phyloP scores from a whole-genome alignment of 1,140 invertebrate species.

The Schlechtendalia chinensis region DNA sequence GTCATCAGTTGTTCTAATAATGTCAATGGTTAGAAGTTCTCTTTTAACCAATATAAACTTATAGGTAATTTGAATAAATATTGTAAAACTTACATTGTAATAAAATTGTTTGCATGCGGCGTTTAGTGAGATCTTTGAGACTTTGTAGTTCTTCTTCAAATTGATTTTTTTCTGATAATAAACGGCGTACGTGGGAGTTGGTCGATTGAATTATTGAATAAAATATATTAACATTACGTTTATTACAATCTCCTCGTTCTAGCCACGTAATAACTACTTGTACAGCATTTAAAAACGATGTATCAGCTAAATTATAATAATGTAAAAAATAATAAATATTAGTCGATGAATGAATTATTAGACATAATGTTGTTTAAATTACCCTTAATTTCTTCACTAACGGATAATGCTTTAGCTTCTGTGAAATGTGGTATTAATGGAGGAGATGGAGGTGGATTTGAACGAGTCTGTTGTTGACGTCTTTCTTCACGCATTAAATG shows the following conservation, averaged over 20 bases:
- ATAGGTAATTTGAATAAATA: background rate
- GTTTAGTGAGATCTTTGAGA: slow-evolving; percentile 74
- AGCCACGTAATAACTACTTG: slow-evolving; percentile 84
- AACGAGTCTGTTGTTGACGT: slow-evolving; percentile 60
- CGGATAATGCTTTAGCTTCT: slow-evolving; percentile 74
- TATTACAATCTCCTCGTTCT: slow-evolving; percentile 86
- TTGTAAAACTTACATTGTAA: slow-evolving; percentile 76
- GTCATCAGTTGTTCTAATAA: slow-evolving; percentile 17
- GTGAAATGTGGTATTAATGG: slow-evolving; percentile 83
- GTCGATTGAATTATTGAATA: slow-evolving; percentile 93
- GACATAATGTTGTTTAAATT: background rate
- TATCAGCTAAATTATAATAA: slow-evolving; percentile 60
- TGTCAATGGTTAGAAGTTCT: slow-evolving; percentile 3
- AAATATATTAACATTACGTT: slow-evolving; percentile 83
- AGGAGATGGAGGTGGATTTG: slow-evolving; percentile 73
- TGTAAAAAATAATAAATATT: background rate
- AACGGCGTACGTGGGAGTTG: slow-evolving; percentile 81
- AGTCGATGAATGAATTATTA: background rate
- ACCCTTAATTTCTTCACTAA: slow-evolving; percentile 81
- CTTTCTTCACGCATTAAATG: slow-evolving; percentile 76
- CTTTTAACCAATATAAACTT: slow-evolving; percentile 19
- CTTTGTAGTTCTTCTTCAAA: slow-evolving; percentile 83
- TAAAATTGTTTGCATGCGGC: slow-evolving; percentile 75
- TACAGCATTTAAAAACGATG: slow-evolving; percentile 73
- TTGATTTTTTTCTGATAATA: slow-evolving; percentile 78